Evolutionary conservation across 2,888 invertebrate genomes (phyloP).

Genomic region (Drosophila diplacantha): DNA sequence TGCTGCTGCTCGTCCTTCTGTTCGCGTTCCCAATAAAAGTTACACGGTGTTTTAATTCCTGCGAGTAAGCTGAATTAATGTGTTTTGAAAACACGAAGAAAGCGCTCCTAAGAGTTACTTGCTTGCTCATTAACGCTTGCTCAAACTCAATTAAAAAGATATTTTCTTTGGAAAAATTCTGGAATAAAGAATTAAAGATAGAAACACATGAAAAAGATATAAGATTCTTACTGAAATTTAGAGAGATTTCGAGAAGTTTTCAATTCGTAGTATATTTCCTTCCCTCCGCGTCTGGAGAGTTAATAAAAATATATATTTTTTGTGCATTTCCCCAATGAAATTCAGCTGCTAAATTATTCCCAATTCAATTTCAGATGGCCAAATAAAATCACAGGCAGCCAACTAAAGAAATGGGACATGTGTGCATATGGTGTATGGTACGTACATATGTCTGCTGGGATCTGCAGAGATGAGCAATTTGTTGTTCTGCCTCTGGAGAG

Average conservation of each 20-base stretch:
- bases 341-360: conserved; percentile 62
- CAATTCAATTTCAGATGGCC: conserved; percentile 72
- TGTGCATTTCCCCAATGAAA: conserved; percentile 17
- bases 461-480: conserved; percentile 47
- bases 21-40: conserved; percentile 43
- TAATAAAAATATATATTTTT: conserved; percentile 9
- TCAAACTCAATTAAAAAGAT: not conserved
- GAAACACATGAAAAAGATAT: not conserved
- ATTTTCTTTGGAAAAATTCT: not conserved
- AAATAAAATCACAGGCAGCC: conserved; percentile 72
- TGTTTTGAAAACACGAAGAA: not conserved
- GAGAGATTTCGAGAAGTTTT: not conserved
- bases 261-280: too few species aligned
- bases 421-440: conserved; percentile 16
- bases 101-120: not conserved
- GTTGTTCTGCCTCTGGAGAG: conserved; percentile 15
- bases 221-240: not conserved
- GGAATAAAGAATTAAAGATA: not conserved
- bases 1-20: conserved; percentile 35
- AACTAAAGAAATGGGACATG: conserved; percentile 53
- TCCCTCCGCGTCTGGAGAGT: not conserved
- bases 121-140: too few species aligned
- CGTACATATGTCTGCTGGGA: conserved; percentile 6
- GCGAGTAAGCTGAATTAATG: conserved; percentile 11
- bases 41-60: conserved; percentile 46